Percentiles rank a stretch among this genome's conserved stretches.
Evolutionary conservation across 1,140 invertebrate species (phyloP).

Genomic region (Drosophila pruinosa): DNA sequence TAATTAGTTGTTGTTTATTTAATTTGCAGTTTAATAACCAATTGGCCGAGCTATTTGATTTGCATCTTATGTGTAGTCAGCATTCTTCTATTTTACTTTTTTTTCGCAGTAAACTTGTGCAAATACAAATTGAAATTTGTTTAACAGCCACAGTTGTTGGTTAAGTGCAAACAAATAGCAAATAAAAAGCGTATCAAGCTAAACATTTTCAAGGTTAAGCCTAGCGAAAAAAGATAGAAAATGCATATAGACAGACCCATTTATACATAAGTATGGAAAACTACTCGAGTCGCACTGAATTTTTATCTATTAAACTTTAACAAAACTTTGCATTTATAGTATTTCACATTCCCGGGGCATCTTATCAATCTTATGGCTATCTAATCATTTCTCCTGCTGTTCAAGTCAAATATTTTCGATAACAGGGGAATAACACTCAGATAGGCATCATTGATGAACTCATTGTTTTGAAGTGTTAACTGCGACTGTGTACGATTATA

Average conservation of each 20-base stretch:
- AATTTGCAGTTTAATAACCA: constrained; percentile 50
- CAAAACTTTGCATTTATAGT: neutral
- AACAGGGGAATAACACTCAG: constrained; percentile 8
- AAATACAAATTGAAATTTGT: constrained; percentile 76
- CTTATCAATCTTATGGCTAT: neutral
- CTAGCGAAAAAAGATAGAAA: neutral
- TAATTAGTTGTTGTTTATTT: constrained; percentile 75
- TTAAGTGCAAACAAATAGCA: constrained; percentile 1
- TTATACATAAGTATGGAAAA: neutral
- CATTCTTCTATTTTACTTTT: constrained; percentile 29
- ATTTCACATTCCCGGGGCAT: neutral
- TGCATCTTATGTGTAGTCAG: constrained; percentile 25
- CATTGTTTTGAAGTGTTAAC: constrained; percentile 17
- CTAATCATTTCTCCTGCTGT: constrained; percentile 11
- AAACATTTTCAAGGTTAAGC: constrained; percentile 20
- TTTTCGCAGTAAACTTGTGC: constrained; percentile 52
- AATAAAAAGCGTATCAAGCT: constrained; percentile 1
- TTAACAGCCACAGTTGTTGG: constrained; percentile 38
- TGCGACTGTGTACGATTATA: neutral
- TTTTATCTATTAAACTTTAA: neutral
- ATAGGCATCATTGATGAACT: constrained; percentile 11
- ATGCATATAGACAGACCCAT: neutral
- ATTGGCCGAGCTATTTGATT: constrained; percentile 14
- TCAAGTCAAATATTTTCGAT: constrained; percentile 1
- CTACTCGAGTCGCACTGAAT: too few species aligned